These are phyloP conservation scores for Coleophora deauratella DNA, from an alignment of 2,888 invertebrate species.

Conservation along the genomic window DNA sequence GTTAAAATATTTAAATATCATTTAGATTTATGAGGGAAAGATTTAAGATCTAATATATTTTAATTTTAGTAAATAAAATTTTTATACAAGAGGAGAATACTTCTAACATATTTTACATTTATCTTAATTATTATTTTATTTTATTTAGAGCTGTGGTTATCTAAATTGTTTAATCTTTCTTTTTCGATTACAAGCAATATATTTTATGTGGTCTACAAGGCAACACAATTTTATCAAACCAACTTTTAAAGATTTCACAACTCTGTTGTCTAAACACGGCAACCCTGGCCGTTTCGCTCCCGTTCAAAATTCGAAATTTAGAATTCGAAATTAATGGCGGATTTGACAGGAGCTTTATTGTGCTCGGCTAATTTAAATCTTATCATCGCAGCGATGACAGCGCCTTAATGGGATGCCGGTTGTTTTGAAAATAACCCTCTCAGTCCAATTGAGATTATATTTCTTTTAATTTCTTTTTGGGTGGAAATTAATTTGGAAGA, in stretches of 20 bases:
- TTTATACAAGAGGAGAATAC: too few species aligned
- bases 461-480: slow-evolving; percentile 28
- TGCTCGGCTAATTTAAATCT: slow-evolving; percentile 69
- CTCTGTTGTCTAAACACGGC: slow-evolving; percentile 1
- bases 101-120: too few species aligned
- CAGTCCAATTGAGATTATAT: slow-evolving; percentile 32
- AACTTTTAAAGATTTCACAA: not conserved
- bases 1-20: too few species aligned
- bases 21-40: too few species aligned
- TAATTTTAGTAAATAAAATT: too few species aligned
- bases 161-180: too few species aligned
- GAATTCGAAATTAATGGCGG: slow-evolving; percentile 65
- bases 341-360: slow-evolving; percentile 73
- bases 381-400: slow-evolving; percentile 70
- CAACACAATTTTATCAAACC: too few species aligned
- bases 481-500: slow-evolving; percentile 16
- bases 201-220: too few species aligned
- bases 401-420: slow-evolving; percentile 65
- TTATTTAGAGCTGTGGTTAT: too few species aligned
- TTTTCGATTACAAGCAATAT: too few species aligned
- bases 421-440: slow-evolving; percentile 57
- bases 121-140: too few species aligned
- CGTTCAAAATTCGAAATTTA: slow-evolving; percentile 65
- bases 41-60: too few species aligned
- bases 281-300: slow-evolving; percentile 34